phyloP scores from a whole-genome alignment of 2,888 invertebrate genomes.

The Leucania comma region DNA sequence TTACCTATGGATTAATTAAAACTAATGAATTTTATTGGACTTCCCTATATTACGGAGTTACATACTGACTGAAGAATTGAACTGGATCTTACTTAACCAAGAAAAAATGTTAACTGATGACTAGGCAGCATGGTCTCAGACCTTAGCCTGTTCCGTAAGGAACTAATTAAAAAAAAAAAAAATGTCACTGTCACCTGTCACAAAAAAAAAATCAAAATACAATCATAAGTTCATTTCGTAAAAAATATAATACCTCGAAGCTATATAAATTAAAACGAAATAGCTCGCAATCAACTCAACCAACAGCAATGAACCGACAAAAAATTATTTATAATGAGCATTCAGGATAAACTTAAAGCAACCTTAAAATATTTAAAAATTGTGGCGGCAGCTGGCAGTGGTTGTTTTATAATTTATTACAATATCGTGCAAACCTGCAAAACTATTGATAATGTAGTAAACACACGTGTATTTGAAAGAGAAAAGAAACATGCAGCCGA shows the following conservation, averaged over 20 bases:
- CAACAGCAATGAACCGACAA: conserved; percentile 13
- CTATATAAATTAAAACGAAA: background rate
- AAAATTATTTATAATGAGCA: conserved; percentile 65
- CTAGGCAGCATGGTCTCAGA: too few relatives aligned
- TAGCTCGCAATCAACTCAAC: background rate
- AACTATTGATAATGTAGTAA: conserved; percentile 78
- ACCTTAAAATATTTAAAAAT: conserved; percentile 77
- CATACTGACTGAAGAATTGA: too few relatives aligned
- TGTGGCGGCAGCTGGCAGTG: conserved; percentile 72
- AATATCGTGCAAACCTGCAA: conserved; percentile 77
- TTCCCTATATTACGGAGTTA: too few relatives aligned
- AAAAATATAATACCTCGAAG: background rate
- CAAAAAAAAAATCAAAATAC: background rate
- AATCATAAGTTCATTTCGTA: background rate
- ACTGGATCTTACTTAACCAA: too few relatives aligned
- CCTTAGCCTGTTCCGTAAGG: too few relatives aligned
- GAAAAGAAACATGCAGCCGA: conserved; percentile 84
- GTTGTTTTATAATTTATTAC: conserved; percentile 76
- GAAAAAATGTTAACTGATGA: too few relatives aligned
- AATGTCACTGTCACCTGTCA: background rate
- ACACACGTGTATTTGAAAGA: conserved; percentile 80
- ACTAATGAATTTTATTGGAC: too few relatives aligned
- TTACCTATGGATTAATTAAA: too few relatives aligned
- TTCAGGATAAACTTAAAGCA: conserved; percentile 78
- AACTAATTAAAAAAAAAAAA: too few relatives aligned